A percentile compares a stretch with the other conserved stretches of the same genome.
phyloP scores from a whole-genome alignment of 2,888 invertebrate genomes.

The Anorthoa munda region DNA sequence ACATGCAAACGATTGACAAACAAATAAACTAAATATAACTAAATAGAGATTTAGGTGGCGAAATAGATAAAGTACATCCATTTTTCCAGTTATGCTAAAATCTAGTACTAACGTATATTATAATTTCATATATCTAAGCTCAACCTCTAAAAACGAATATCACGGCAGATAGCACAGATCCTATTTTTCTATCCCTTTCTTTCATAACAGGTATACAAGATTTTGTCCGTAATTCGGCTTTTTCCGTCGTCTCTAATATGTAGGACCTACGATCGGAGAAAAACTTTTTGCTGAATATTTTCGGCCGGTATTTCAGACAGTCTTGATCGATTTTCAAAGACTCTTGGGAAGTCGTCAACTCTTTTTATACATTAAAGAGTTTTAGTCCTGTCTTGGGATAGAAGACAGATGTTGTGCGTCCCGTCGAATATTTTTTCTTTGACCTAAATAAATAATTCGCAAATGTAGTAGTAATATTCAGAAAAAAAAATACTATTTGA shows the following conservation, averaged over 20 bases:
- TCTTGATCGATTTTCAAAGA: conserved; percentile 55
- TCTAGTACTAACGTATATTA: neutral
- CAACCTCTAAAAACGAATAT: neutral
- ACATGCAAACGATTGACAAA: too few species aligned
- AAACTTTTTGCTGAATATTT: conserved; percentile 55
- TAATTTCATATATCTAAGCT: neutral
- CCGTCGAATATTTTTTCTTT: conserved; percentile 26
- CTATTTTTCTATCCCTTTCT: neutral
- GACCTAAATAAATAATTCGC: conserved; percentile 29
- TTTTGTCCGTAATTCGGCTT: conserved; percentile 14
- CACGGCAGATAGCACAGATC: neutral
- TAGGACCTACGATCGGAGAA: conserved; percentile 14
- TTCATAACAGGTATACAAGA: conserved; percentile 1
- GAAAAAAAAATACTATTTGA: neutral
- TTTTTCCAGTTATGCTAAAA: neutral
- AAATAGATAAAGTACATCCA: too few species aligned
- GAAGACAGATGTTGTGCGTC: conserved; percentile 42
- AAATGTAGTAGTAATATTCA: conserved; percentile 14
- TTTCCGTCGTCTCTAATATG: conserved; percentile 30
- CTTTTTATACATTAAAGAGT: conserved; percentile 55
- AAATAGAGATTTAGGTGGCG: too few species aligned
- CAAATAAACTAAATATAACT: too few species aligned
- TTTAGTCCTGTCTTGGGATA: conserved; percentile 33
- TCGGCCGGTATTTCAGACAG: conserved; percentile 35
- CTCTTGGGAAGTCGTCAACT: conserved; percentile 54